Evolutionary conservation across 2,113 vertebrate genomes (phyloP).

Genomic region (Scortum barcoo): DNA sequence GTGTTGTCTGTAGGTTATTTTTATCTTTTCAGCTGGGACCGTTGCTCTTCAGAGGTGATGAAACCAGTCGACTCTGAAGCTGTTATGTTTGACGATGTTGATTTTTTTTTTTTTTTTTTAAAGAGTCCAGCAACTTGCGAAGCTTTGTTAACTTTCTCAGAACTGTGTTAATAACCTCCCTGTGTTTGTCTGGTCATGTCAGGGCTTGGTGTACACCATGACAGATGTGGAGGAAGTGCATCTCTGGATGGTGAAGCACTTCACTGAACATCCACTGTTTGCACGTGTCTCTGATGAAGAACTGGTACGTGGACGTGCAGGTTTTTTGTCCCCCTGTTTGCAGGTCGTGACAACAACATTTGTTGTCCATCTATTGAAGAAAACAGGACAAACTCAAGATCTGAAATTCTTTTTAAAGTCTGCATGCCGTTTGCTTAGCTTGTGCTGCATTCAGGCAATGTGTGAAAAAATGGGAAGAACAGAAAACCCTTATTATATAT

Average conservation of each 20-base stretch:
- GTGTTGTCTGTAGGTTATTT: conserved; percentile 77
- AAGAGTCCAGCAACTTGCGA: not conserved
- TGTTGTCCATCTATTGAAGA: not conserved
- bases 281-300: conserved; percentile 85
- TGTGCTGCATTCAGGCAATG: no score
- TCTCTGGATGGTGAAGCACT: conserved; percentile 92
- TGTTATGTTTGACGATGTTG: conserved; percentile 9
- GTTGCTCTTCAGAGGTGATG: conserved; percentile 46
- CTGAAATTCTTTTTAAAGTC: no score
- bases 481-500: no score
- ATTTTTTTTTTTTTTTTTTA: not conserved
- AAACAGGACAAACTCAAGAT: no score
- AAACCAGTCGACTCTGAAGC: conserved; percentile 23
- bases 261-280: conserved; percentile 90
- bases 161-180: conserved; percentile 44
- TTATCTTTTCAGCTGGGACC: conserved; percentile 45
- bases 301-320: conserved; percentile 83
- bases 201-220: conserved; percentile 93
- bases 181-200: conserved; percentile 48
- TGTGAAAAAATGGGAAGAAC: no score
- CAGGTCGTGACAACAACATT: conserved; percentile 10
- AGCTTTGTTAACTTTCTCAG: not conserved
- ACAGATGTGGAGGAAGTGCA: conserved; percentile 93
- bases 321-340: conserved; percentile 27
- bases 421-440: no score